phyloP scores from a whole-genome alignment of 2,888 invertebrate species.

The Polymixis flavicincta region DNA sequence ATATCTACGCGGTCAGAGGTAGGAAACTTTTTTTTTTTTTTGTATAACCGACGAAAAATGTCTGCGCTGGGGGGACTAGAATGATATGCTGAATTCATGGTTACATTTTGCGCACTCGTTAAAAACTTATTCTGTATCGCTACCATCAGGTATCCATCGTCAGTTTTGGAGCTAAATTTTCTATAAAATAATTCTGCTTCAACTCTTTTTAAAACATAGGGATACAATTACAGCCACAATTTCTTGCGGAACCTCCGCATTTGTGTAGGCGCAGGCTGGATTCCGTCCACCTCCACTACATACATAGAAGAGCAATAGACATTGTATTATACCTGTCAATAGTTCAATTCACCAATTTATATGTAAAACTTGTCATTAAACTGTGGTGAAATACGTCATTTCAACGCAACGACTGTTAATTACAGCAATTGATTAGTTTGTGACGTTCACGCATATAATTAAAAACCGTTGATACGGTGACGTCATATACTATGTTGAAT shows the following conservation, averaged over 20 bases:
- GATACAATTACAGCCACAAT: neutral
- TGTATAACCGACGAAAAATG: no score
- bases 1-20: no score
- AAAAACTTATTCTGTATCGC: no score
- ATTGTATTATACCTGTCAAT: neutral
- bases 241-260: neutral
- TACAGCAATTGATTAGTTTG: slow-evolving; percentile 56
- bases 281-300: neutral
- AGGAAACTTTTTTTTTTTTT: no score
- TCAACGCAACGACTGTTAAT: slow-evolving; percentile 29
- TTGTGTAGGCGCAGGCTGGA: neutral
- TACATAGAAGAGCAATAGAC: neutral
- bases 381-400: slow-evolving; percentile 27
- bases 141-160: no score
- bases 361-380: slow-evolving; percentile 32
- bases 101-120: no score
- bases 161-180: no score
- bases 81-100: no score
- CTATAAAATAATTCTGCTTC: no score
- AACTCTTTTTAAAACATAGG: no score
- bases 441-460: slow-evolving; percentile 45
- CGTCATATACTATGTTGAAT: neutral
- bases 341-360: neutral
- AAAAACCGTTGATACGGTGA: slow-evolving; percentile 10
- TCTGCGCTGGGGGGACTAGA: no score